Conservation (phyloP, 2,888 invertebrate genomes). For the Drosophila lutescens region DNA sequence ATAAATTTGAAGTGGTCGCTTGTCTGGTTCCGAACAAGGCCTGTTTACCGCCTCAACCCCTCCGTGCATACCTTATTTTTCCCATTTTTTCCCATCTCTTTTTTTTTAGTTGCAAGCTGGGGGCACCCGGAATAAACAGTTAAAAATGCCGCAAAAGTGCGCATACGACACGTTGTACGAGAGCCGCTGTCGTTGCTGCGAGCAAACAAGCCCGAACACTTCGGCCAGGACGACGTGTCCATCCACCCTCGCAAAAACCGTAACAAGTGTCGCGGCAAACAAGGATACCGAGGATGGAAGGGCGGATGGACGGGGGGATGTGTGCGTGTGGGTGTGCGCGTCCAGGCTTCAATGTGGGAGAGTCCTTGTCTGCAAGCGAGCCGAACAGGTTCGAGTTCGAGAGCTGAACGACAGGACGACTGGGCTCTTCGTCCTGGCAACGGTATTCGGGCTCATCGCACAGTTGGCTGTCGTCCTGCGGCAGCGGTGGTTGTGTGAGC, state of each 20-base stretch:
- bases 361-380: conserved; percentile 36
- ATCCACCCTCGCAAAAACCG: conserved; percentile 41
- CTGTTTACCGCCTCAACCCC: background rate
- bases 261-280: conserved; percentile 73
- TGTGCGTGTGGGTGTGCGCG: background rate
- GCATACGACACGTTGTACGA: conserved; percentile 74
- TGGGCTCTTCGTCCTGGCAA: conserved; percentile 31
- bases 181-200: conserved; percentile 30
- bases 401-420: conserved; percentile 21
- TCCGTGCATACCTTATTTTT: conserved; percentile 1
- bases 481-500: conserved; percentile 76
- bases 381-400: conserved; percentile 57
- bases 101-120: conserved; percentile 4
- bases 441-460: conserved; percentile 56
- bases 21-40: conserved; percentile 30
- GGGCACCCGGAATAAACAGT: conserved; percentile 44
- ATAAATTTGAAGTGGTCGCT: conserved; percentile 33
- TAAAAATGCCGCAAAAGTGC: conserved; percentile 67
- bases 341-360: conserved; percentile 28
- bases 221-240: conserved; percentile 18
- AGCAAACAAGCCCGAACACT: conserved; percentile 39
- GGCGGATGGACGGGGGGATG: background rate
- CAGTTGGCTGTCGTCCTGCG: conserved; percentile 78
- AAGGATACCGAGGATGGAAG: conserved; percentile 30
- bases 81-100: background rate